These are phyloP conservation scores for Battus philenor DNA, from an alignment of 1,140 invertebrate species.

Conservation along the genomic window DNA sequence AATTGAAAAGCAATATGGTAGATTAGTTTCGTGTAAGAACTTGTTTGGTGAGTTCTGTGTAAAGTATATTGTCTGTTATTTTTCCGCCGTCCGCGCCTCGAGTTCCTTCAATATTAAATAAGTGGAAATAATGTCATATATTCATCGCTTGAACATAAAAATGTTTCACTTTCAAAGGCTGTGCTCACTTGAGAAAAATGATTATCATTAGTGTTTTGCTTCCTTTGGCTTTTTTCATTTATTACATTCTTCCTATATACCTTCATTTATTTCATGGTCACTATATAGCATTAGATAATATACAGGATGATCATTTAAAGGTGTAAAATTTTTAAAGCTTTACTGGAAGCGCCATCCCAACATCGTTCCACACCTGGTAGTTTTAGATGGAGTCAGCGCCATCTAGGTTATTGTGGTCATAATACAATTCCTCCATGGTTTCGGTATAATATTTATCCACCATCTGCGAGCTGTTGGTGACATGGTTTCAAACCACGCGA, in stretches of 20 bases:
- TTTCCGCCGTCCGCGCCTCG: neutral
- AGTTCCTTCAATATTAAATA: neutral
- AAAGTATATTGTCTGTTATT: neutral
- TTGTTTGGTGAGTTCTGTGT: neutral
- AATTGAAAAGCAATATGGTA: slow-evolving; percentile 6
- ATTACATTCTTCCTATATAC: neutral
- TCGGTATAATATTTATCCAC: slow-evolving; percentile 83
- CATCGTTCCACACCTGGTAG: slow-evolving; percentile 89
- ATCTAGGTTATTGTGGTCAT: slow-evolving; percentile 75
- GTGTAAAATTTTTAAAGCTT: neutral
- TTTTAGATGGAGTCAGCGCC: slow-evolving; percentile 83
- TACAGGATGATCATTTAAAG: too few relatives aligned
- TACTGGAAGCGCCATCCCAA: slow-evolving; percentile 86
- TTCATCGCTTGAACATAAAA: neutral
- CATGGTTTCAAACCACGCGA: slow-evolving; percentile 85
- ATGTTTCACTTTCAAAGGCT: neutral
- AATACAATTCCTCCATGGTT: slow-evolving; percentile 77
- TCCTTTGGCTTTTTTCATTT: neutral
- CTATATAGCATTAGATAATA: neutral
- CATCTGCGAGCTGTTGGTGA: slow-evolving; percentile 82
- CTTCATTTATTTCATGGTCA: neutral
- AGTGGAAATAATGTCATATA: neutral
- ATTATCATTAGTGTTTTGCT: too few relatives aligned
- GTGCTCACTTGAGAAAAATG: too few relatives aligned
- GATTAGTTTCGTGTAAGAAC: neutral